Conservation (phyloP, 2,797 vertebrate species). For the Acanthis flammea region DNA sequence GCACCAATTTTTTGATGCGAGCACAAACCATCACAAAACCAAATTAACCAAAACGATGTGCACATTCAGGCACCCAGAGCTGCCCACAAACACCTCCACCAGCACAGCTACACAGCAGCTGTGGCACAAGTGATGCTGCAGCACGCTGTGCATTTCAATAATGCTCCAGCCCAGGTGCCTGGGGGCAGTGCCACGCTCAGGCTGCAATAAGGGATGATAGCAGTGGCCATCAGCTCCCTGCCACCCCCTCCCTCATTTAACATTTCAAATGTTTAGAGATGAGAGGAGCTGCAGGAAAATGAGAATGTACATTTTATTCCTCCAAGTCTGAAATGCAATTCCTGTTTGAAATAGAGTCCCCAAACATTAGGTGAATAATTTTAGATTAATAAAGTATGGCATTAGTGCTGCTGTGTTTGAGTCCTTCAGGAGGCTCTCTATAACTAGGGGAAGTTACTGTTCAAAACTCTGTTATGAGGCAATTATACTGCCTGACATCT, state of each 20-base stretch:
- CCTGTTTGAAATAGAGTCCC: neutral
- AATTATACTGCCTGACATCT: neutral
- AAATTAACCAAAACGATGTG: neutral
- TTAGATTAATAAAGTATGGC: neutral
- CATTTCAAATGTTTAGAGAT: neutral
- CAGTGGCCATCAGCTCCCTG: neutral
- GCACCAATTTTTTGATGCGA: neutral
- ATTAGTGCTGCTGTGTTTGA: neutral
- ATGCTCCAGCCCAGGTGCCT: neutral
- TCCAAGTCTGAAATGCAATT: neutral
- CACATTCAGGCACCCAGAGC: rapidly evolving
- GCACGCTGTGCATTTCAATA: neutral
- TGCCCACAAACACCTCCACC: no score
- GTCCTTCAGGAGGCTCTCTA: neutral
- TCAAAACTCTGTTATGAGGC: neutral
- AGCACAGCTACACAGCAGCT: neutral
- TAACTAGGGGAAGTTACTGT: neutral
- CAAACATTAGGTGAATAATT: neutral
- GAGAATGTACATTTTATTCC: neutral
- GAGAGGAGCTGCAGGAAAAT: neutral
- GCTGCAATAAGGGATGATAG: rapidly evolving
- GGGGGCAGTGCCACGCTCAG: rapidly evolving
- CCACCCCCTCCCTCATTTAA: neutral
- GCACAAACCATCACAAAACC: neutral
- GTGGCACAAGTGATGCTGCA: rapidly evolving